phyloP scores from a whole-genome alignment of 2,113 vertebrate species.

The Rissa tridactyla region DNA sequence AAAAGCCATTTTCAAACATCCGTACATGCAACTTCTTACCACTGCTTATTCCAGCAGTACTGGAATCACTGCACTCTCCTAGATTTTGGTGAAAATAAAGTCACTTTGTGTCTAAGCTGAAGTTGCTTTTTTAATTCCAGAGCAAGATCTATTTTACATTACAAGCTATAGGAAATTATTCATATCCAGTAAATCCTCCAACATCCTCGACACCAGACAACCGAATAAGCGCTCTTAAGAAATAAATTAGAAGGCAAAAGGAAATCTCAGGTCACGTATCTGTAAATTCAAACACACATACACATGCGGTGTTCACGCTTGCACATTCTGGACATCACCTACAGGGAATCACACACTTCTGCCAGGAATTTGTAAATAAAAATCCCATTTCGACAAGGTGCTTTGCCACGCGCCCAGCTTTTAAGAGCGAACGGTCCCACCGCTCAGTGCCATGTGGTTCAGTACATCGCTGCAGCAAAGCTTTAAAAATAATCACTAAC shows the following conservation, averaged over 20 bases:
- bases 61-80: not conserved
- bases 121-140: not conserved
- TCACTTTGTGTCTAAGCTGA: not conserved
- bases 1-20: not conserved
- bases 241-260: not conserved
- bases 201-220: not conserved
- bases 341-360: not conserved
- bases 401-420: not conserved
- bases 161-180: not conserved
- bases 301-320: not conserved
- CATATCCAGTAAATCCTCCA: not conserved
- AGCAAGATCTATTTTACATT: not conserved
- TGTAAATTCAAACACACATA: not conserved
- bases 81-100: not conserved
- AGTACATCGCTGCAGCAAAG: not conserved
- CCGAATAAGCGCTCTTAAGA: not conserved
- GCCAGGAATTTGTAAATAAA: not conserved
- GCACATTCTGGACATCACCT: not conserved
- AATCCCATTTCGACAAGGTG: not conserved
- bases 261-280: not conserved
- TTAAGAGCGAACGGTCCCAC: rapidly evolving
- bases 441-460: not conserved
- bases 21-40: not conserved
- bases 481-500: slow-evolving; percentile 17
- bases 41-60: not conserved